Conservation (phyloP, 2,113 vertebrate species). For the Salvator merianae region DNA sequence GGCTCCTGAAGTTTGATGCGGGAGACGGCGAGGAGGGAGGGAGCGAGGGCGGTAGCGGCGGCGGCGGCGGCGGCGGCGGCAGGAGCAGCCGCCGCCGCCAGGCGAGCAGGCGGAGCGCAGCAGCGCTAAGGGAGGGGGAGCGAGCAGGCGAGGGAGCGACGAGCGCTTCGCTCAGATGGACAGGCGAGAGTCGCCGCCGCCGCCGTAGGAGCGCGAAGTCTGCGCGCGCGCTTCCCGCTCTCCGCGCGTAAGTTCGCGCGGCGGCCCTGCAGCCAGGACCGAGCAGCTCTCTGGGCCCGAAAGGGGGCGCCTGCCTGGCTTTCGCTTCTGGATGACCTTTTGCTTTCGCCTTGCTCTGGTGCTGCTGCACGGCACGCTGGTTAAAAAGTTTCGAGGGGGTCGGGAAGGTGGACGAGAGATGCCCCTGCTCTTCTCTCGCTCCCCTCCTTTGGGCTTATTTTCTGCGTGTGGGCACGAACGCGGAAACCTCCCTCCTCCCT, state of each 20-base stretch:
- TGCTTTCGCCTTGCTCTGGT: background rate
- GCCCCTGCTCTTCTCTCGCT: background rate
- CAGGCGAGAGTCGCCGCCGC: slow-evolving; percentile 30
- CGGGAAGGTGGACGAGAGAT: background rate
- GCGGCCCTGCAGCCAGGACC: slow-evolving; percentile 57
- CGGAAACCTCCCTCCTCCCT: no score
- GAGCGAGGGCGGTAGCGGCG: background rate
- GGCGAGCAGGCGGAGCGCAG: slow-evolving; percentile 53
- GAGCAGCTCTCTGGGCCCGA: slow-evolving; percentile 60
- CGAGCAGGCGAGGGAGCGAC: background rate
- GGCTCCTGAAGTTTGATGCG: slow-evolving; percentile 55
- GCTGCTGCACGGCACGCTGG: background rate
- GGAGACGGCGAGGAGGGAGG: slow-evolving; percentile 42
- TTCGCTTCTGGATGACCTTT: background rate
- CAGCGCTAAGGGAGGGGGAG: slow-evolving; percentile 34
- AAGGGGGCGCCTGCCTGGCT: slow-evolving; percentile 27
- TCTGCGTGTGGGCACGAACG: background rate
- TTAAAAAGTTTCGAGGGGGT: background rate
- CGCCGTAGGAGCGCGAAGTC: slow-evolving; percentile 44
- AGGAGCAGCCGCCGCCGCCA: slow-evolving; percentile 1
- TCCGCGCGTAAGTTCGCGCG: slow-evolving; percentile 33
- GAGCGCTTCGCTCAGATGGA: slow-evolving; percentile 16
- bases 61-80: slow-evolving; percentile 18
- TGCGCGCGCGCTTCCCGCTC: slow-evolving; percentile 25
- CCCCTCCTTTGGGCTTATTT: background rate